Base-by-base conservation (phyloP, 1,140 invertebrate species). In the Drosophila tropicalis region DNA sequence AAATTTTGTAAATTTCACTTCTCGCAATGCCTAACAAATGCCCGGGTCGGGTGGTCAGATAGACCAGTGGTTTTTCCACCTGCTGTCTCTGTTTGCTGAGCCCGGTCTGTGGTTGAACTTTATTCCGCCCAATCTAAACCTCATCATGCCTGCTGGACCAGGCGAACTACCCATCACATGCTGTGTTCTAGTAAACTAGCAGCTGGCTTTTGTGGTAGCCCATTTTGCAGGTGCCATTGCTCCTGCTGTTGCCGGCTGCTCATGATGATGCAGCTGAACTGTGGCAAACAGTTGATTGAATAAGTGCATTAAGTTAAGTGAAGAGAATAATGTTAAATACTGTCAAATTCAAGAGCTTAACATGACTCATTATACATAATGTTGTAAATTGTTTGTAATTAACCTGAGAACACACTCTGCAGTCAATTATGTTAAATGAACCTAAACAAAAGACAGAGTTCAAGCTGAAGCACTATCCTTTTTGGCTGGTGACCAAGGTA, bases 201-300 rank as follows among this genome's bases (percentile, higher is more conserved):
- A 69, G 68, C 68, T 70, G 72, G 72, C 66, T 63, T 70, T 69
- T 76, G 73, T 41, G 73, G 73, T 76, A 41, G 60, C 44, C 73
- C 72, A 76, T 76, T 76, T 75, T 7, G 55, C 29, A 51, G 44
- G 44, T 51, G 44, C 44, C 44, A 17, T 19, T 22, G 17, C 44
- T 51, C 17, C 44, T 51, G 17, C 7, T 51, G 44, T 12, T 19
- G 17, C 41, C 40, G 17, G 41, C 17, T 51, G 9, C 2, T 22
- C 17, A 51, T 44, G 58, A 54, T 39, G 57, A 60, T 76, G 66
- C 72, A 76, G 51, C 55, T 40, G 54, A 54, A 73, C 40, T 76
- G 72, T 55, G 61, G 61, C 62, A 67, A 76, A 64, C 62, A 55
- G 69, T 70, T 76, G 73, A 76, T 76, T 76, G 73, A 76, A 76